Conservation (phyloP, 2,797 vertebrate genomes). For the Vireo griseus region DNA sequence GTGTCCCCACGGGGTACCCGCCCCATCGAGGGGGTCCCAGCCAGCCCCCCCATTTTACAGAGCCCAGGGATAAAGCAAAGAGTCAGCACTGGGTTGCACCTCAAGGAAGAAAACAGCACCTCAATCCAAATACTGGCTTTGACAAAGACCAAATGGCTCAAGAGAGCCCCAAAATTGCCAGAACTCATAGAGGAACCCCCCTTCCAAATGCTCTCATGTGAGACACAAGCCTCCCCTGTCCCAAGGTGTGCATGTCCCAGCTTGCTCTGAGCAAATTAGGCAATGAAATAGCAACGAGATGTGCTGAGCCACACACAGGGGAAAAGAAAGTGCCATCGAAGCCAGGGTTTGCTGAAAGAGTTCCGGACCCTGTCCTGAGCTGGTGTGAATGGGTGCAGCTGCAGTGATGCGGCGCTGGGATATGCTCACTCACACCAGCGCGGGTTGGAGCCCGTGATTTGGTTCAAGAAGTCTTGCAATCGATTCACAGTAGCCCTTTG, state of each 20-base stretch:
- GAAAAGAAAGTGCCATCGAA: neutral
- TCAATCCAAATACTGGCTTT: neutral
- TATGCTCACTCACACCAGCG: neutral
- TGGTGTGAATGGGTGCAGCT: neutral
- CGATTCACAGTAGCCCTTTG: constrained; percentile 31
- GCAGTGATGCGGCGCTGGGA: neutral
- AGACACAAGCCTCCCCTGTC: neutral
- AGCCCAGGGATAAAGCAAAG: neutral
- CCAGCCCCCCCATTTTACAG: neutral
- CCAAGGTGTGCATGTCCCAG: neutral
- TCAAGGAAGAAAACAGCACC: neutral
- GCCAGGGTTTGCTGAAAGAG: neutral
- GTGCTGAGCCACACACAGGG: neutral
- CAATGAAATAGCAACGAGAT: neutral
- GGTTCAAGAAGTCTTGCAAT: neutral
- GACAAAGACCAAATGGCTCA: neutral
- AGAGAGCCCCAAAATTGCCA: neutral
- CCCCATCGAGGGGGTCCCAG: neutral
- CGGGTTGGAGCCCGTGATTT: neutral
- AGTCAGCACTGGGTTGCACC: neutral
- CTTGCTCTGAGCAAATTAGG: neutral
- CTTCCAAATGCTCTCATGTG: neutral
- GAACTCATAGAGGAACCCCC: neutral
- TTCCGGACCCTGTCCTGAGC: neutral
- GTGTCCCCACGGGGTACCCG: accelerated